Conservation (phyloP, 2,797 vertebrate species). For the Allenopithecus nigroviridis region DNA sequence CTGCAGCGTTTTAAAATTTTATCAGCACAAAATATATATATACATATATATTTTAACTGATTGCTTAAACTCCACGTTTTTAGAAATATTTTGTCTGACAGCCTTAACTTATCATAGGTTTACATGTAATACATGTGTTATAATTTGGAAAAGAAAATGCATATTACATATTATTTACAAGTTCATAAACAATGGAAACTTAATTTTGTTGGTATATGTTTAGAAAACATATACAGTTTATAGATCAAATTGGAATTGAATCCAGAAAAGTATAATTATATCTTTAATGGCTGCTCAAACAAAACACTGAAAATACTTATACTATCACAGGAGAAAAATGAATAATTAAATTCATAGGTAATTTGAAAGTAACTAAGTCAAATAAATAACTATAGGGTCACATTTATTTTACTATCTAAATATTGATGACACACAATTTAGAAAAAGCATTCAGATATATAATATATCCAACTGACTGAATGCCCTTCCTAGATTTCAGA, state of each 20-base stretch:
- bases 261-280: not conserved
- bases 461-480: not conserved
- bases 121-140: not conserved
- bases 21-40: not conserved
- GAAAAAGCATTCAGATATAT: not conserved
- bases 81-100: not conserved
- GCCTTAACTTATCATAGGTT: not conserved
- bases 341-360: not conserved
- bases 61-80: constrained; percentile 23
- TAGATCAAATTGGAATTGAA: not conserved
- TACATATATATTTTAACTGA: constrained; percentile 5
- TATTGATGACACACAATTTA: not conserved
- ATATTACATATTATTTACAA: not conserved
- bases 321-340: not conserved
- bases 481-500: not conserved
- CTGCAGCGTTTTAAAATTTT: not conserved
- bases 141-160: not conserved
- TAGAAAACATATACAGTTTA: not conserved
- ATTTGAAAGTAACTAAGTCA: not conserved
- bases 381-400: not conserved
- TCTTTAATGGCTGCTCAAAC: not conserved
- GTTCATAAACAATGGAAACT: not conserved
- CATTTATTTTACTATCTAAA: not conserved
- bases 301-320: not conserved
- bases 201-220: not conserved